These are phyloP conservation scores for Semnopithecus entellus DNA, from an alignment of 2,113 vertebrate species.

Conservation along the genomic window DNA sequence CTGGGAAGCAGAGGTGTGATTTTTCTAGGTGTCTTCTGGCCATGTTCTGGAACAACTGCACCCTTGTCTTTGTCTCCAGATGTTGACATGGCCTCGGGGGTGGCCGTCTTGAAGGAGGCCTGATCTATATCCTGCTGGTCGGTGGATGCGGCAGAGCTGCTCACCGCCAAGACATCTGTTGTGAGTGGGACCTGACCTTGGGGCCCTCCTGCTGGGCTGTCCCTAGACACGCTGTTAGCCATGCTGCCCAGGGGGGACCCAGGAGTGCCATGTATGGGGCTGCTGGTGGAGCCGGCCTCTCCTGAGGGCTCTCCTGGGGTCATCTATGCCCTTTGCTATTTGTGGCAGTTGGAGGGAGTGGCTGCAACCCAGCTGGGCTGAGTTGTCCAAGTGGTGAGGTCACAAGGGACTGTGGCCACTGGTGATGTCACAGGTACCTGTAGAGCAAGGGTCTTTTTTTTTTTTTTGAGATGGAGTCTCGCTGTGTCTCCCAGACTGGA, in stretches of 20 bases:
- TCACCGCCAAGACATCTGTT: rapidly evolving
- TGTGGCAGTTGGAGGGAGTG: slow-evolving; percentile 13
- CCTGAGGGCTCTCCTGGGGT: not conserved
- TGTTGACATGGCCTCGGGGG: rapidly evolving
- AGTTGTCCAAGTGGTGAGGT: slow-evolving; percentile 45
- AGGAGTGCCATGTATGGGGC: not conserved
- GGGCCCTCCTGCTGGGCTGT: not conserved
- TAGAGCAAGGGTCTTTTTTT: not conserved
- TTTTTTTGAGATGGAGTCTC: too few relatives aligned
- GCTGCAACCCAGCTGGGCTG: not conserved
- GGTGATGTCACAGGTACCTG: slow-evolving; percentile 63
- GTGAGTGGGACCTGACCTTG: not conserved
- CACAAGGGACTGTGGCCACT: slow-evolving; percentile 54
- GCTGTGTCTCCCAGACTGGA: too few relatives aligned
- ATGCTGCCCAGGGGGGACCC: not conserved
- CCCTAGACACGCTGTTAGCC: not conserved
- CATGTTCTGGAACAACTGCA: not conserved
- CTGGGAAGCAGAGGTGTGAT: rapidly evolving
- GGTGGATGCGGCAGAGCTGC: rapidly evolving
- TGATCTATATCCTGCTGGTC: not conserved
- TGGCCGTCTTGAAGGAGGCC: rapidly evolving
- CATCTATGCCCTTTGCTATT: slow-evolving; percentile 58
- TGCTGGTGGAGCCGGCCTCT: not conserved
- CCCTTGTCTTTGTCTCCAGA: not conserved
- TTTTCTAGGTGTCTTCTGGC: not conserved